Evolutionary conservation across 2,797 vertebrate genomes (phyloP), one percentile per base, ranked within the genome.

Genomic region (Paramormyrops hopkinsi): DNA sequence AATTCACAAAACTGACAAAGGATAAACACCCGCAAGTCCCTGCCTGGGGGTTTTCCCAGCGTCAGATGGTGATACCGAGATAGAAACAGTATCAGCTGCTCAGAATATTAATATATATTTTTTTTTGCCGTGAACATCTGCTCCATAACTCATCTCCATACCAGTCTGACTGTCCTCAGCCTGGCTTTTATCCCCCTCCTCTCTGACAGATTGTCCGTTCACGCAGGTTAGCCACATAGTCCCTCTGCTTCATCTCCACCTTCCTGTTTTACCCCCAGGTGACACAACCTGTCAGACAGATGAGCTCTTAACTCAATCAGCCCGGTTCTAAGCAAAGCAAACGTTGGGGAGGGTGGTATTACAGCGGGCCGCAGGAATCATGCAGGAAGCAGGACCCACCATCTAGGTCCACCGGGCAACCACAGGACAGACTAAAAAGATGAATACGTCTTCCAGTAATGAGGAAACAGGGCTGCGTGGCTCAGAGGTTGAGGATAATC

Each of bases 151-250:
- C 33, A 37, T 46, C 41, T 17, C 19, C 22, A n/a, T 44, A 44
- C 51, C 51, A 54, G 41, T 22, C 76, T 82, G 51, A 44, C 33
- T 59, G 65, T 51, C 50, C 65, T 53, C 33, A 46, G 14, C 50
- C n/a, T 37, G 37, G 11, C 17, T 8, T 46, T 83, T 59, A 92
- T 90, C 91, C 4, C 89, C 91, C 92, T 92, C 93, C 91, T 90
- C 82, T 9, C 86, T n/a, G 90, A 89, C 88, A 90, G 83, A 86
- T 83, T 14, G 29, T 5, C 65, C 46, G 76, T 90, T 94, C 92
- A 84, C 88, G 90, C 89, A 88, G 46, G 73, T 82, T 82, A 84
- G 6, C 89, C 59, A 90, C 88, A 91, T 91, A 92, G 89, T 7
- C 7, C 46, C 83, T 59, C 88, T 5, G 14, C 3, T 88, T 91